Percentiles rank a stretch among this genome's conserved stretches.
Conservation (phyloP, 30 jellyfish, hydroid and myxozoan species). For the Morbakka virulenta region DNA sequence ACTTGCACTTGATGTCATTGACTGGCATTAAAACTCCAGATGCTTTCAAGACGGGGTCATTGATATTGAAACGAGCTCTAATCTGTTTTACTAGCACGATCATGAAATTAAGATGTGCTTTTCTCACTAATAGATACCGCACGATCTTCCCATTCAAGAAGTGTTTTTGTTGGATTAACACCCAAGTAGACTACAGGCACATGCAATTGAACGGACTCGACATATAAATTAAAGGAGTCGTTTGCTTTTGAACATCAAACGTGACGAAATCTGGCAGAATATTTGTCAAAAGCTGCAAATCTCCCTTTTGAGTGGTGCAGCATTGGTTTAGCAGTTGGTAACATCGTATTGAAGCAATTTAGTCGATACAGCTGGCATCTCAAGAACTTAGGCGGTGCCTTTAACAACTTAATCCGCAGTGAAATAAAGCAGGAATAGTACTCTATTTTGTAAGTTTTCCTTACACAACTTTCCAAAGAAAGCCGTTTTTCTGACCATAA, state of each 20-base stretch:
- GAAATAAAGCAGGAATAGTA: slow-evolving; percentile 14
- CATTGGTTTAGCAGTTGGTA: neutral
- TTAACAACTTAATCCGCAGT: too few species aligned
- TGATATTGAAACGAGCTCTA: neutral
- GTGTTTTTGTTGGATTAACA: neutral
- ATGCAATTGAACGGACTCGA: neutral
- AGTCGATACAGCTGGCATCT: too few species aligned
- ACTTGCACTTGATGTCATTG: slow-evolving; percentile 11
- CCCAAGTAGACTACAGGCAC: neutral
- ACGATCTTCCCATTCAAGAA: neutral
- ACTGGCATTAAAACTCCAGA: slow-evolving; percentile 2
- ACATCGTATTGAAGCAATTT: neutral
- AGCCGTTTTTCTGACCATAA: slow-evolving; percentile 52
- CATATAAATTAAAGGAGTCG: neutral
- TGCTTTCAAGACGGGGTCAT: neutral
- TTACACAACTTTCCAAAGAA: slow-evolving; percentile 27
- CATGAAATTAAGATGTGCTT: slow-evolving; percentile 4
- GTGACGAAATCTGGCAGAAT: neutral
- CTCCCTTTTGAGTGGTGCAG: neutral
- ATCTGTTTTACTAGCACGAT: slow-evolving; percentile 1
- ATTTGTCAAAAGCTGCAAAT: neutral
- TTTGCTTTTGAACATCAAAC: neutral
- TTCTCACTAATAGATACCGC: neutral
- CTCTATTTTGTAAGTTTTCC: slow-evolving; percentile 15
- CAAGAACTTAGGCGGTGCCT: too few species aligned